Evolutionary conservation across 2,888 invertebrate species (phyloP).

Genomic region (Drosophila colorata): DNA sequence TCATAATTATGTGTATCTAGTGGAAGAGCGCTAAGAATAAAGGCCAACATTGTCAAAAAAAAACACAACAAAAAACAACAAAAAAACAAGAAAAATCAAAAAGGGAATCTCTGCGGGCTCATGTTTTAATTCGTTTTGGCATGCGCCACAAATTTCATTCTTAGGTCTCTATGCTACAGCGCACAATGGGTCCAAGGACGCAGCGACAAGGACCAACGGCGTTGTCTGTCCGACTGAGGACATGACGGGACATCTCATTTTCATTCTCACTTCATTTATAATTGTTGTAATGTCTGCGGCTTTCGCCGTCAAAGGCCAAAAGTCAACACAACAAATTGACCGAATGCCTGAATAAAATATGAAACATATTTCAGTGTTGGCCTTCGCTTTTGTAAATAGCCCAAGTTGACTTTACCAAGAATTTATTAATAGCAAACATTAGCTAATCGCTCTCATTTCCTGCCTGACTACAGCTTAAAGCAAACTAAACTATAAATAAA

Average conservation of each 20-base stretch:
- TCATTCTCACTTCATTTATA: constrained; percentile 51
- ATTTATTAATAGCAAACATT: constrained; percentile 38
- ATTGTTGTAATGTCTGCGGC: constrained; percentile 50
- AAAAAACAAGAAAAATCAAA: neutral
- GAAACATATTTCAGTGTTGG: constrained; percentile 51
- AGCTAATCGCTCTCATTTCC: constrained; percentile 9
- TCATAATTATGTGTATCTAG: constrained; percentile 63
- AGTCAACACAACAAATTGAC: constrained; percentile 48
- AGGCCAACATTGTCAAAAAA: constrained; percentile 39
- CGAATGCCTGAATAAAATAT: constrained; percentile 23
- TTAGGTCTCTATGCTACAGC: constrained; percentile 41
- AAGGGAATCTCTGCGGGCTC: constrained; percentile 13
- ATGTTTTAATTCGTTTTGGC: constrained; percentile 53
- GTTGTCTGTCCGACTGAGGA: constrained; percentile 5
- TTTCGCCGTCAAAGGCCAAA: constrained; percentile 58
- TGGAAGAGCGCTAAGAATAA: constrained; percentile 42
- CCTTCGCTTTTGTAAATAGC: constrained; percentile 32
- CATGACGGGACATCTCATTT: constrained; percentile 28
- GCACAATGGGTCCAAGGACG: constrained; percentile 67
- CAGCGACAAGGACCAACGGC: constrained; percentile 8
- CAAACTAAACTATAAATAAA: constrained; percentile 1
- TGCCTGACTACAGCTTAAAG: constrained; percentile 9
- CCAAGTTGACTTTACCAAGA: constrained; percentile 26
- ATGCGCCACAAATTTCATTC: constrained; percentile 56
- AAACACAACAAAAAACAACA: no score